Evolutionary conservation across 1,140 invertebrate genomes (phyloP).

Genomic region (Agrilus planipennis): DNA sequence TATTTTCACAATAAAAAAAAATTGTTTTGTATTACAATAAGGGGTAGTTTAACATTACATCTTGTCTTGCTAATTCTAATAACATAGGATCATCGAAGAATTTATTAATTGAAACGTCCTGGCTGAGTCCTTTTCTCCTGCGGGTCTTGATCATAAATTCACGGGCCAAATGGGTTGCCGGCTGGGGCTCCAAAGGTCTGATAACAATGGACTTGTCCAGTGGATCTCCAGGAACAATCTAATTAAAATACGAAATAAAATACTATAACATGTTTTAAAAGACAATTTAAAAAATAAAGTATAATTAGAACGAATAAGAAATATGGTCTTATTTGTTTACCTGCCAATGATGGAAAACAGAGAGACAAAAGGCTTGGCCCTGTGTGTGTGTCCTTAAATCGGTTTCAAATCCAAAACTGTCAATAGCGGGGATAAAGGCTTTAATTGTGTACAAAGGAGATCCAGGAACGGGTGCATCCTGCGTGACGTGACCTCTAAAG

Average conservation of each 20-base stretch:
- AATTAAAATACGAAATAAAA: constrained; percentile 13
- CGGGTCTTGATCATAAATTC: constrained; percentile 99
- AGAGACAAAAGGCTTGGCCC: constrained; percentile 95
- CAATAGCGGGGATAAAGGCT: constrained; percentile 98
- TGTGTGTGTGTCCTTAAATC: constrained; percentile 96
- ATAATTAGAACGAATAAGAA: neutral
- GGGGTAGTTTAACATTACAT: constrained; percentile 87
- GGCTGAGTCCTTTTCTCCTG: constrained; percentile 91
- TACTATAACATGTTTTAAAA: neutral
- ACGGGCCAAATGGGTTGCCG: constrained; percentile 91
- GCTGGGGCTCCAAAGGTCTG: constrained; percentile 91
- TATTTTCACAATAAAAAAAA: no score
- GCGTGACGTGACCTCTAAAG: constrained; percentile 87
- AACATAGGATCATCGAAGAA: constrained; percentile 99
- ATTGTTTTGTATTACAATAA: constrained; percentile 43
- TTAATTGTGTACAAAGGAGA: constrained; percentile 98
- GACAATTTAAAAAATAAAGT: neutral
- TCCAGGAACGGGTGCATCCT: constrained; percentile 97
- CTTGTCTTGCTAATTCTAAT: constrained; percentile 94
- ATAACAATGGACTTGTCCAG: constrained; percentile 96
- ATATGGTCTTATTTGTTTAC: constrained; percentile 28
- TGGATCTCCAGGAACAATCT: constrained; percentile 96
- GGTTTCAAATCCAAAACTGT: constrained; percentile 99
- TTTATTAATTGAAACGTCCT: constrained; percentile 99
- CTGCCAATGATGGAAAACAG: constrained; percentile 99